These are phyloP conservation scores for Agrilus cyanescens DNA, from an alignment of 2,888 invertebrate genomes.

Conservation along the genomic window DNA sequence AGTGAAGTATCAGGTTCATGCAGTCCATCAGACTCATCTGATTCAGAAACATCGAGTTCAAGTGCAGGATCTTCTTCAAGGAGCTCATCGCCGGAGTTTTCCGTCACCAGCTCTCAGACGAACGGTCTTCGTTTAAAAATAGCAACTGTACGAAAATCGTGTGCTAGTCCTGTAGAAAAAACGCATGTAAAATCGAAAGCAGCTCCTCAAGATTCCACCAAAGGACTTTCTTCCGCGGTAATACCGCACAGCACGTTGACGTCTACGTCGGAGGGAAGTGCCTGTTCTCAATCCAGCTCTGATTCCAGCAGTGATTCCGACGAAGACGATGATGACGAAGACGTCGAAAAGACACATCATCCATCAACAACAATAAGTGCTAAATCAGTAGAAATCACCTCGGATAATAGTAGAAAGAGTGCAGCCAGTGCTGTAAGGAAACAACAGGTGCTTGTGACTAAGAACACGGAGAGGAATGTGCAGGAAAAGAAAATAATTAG, in stretches of 20 bases:
- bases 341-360: conserved; percentile 27
- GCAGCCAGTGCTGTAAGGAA: conserved; percentile 7
- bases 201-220: conserved; percentile 11
- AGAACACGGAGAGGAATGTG: conserved; percentile 10
- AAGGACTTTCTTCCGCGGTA: conserved; percentile 9
- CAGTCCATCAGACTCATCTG: conserved; percentile 34
- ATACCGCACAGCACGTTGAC: conserved; percentile 36
- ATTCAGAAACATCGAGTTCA: conserved; percentile 33
- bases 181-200: conserved; percentile 7
- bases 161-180: conserved; percentile 28
- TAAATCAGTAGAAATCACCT: conserved; percentile 4
- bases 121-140: conserved; percentile 49
- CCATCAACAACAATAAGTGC: conserved; percentile 8
- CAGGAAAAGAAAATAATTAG: conserved; percentile 15
- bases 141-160: conserved; percentile 45
- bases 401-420: conserved; percentile 8
- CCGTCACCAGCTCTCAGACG: conserved; percentile 47
- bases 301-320: conserved; percentile 41
- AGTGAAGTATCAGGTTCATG: conserved; percentile 35
- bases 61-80: conserved; percentile 32
- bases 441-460: conserved; percentile 17
- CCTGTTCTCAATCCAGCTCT: conserved; percentile 33
- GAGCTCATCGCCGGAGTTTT: conserved; percentile 42
- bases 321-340: conserved; percentile 14
- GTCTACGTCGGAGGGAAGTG: conserved; percentile 37